These are phyloP conservation scores for Ormyrus nitidulus DNA, from an alignment of 2,888 invertebrate genomes.

Conservation along the genomic window DNA sequence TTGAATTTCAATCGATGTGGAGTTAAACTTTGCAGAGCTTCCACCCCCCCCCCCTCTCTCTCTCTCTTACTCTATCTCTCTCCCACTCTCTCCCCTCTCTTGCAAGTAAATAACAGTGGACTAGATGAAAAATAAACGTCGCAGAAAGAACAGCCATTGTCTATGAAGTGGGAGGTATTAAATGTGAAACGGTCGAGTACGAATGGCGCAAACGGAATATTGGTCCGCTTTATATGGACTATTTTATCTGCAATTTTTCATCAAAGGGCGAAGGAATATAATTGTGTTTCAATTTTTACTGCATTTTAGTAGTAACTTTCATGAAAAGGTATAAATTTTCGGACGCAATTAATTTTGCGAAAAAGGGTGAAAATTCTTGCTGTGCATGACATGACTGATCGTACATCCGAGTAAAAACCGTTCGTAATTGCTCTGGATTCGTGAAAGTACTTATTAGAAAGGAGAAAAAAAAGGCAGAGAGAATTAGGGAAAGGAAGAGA, in stretches of 20 bases:
- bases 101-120: background rate
- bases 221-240: too few relatives aligned
- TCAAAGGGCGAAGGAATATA: too few relatives aligned
- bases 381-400: too few relatives aligned
- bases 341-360: too few relatives aligned
- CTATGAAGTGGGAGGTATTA: background rate
- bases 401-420: background rate
- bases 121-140: slow-evolving; percentile 26
- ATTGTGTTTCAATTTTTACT: too few relatives aligned
- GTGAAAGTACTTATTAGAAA: background rate
- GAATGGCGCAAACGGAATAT: too few relatives aligned
- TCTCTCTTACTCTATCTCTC: slow-evolving; percentile 8
- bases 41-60: background rate
- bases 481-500: background rate
- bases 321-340: too few relatives aligned
- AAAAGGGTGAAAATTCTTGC: too few relatives aligned
- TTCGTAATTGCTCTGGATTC: background rate
- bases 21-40: background rate
- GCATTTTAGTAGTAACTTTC: too few relatives aligned
- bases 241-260: too few relatives aligned
- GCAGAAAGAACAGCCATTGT: background rate
- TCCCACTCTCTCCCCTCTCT: background rate
- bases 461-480: background rate
- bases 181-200: background rate
- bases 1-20: slow-evolving; percentile 29